These are phyloP conservation scores for Melieria picta DNA, from an alignment of 2,888 invertebrate genomes.

Conservation along the genomic window DNA sequence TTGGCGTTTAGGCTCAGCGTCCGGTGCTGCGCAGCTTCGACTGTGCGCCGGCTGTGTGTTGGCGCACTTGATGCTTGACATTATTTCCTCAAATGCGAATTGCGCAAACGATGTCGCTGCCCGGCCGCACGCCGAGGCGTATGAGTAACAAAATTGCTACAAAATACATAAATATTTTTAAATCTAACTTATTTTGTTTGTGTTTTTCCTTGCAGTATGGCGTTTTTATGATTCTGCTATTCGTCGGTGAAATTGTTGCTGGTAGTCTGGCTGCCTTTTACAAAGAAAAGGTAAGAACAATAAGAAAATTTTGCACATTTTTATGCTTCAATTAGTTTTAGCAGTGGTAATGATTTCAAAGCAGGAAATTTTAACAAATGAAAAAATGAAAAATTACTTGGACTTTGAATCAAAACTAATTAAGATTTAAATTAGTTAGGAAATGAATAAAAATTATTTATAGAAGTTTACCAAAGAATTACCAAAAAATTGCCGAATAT, in stretches of 20 bases:
- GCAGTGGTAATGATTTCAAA: neutral
- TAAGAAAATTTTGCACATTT: neutral
- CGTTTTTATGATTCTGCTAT: constrained; percentile 72
- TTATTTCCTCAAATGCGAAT: too few relatives aligned
- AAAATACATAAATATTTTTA: neutral
- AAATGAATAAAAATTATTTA: too few relatives aligned
- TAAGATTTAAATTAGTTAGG: too few relatives aligned
- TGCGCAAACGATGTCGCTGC: neutral
- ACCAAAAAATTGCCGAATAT: too few relatives aligned
- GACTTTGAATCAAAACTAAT: too few relatives aligned
- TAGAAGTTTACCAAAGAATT: too few relatives aligned
- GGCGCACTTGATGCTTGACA: too few relatives aligned
- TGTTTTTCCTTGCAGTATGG: constrained; percentile 71
- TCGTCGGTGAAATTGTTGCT: constrained; percentile 74
- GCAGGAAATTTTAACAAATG: too few relatives aligned
- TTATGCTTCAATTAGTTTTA: neutral
- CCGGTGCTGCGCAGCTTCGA: too few relatives aligned
- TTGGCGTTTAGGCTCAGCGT: too few relatives aligned
- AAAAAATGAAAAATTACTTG: too few relatives aligned
- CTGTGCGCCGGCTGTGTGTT: too few relatives aligned
- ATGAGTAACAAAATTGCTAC: neutral
- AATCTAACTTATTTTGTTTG: neutral
- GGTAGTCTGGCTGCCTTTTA: constrained; percentile 75
- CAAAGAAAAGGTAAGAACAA: constrained; percentile 70
- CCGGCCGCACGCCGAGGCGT: neutral